Evolutionary conservation across 2,797 vertebrate genomes (phyloP).

Genomic region (Chaetophractus vellerosus): DNA sequence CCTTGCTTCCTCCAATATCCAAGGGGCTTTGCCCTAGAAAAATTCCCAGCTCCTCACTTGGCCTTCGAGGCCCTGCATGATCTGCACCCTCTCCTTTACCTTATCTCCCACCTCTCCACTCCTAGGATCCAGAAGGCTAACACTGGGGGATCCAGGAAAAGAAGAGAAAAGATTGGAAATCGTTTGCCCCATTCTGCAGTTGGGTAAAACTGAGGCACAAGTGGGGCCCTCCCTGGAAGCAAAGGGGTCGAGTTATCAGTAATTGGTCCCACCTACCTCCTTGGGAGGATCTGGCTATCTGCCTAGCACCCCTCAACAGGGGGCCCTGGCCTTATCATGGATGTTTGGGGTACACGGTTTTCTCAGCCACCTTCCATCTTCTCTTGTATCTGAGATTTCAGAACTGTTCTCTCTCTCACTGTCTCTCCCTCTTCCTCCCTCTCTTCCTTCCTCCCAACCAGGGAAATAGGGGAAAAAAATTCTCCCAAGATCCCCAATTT

Average conservation of each 20-base stretch:
- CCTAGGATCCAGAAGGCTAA: constrained; percentile 8
- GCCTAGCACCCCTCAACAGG: background rate
- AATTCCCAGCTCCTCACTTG: background rate
- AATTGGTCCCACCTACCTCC: background rate
- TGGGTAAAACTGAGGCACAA: background rate
- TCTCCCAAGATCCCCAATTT: constrained; percentile 82
- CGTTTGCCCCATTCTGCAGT: background rate
- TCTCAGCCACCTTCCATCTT: background rate
- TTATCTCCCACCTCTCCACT: background rate
- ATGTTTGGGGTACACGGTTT: background rate
- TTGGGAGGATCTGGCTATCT: background rate
- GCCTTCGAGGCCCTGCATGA: background rate
- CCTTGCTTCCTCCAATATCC: background rate
- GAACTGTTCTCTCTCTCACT: background rate
- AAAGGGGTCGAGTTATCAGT: background rate
- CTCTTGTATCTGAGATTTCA: background rate
- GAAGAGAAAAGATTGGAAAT: background rate
- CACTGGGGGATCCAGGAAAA: background rate
- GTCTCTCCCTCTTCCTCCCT: background rate
- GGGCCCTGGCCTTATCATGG: background rate
- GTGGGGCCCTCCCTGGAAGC: background rate
- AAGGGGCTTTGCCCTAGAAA: background rate
- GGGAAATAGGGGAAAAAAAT: constrained; percentile 46
- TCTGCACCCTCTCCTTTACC: background rate
- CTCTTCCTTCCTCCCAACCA: background rate